Percentiles rank a stretch among this genome's conserved stretches.
Conservation (phyloP, 2,888 invertebrate species). For the Eutolmus rufibarbis region DNA sequence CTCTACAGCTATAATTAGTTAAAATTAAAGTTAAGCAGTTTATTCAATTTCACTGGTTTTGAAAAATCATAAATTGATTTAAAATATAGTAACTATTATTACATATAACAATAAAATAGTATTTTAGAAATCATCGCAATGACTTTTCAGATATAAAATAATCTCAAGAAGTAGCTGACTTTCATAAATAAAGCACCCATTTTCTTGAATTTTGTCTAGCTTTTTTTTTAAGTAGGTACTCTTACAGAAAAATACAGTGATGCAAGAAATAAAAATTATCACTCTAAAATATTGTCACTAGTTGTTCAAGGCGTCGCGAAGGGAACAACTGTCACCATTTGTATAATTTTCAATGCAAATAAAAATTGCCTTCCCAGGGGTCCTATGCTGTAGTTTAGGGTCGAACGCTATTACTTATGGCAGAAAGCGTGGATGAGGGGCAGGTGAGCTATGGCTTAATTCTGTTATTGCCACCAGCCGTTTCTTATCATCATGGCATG, state of each 20-base stretch:
- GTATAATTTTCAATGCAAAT: background rate
- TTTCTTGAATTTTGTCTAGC: too few species aligned
- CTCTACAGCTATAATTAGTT: too few species aligned
- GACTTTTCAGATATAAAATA: too few species aligned
- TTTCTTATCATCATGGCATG: background rate
- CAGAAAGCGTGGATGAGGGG: background rate
- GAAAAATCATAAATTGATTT: too few species aligned
- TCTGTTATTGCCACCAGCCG: background rate
- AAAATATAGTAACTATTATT: too few species aligned
- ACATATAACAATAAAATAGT: too few species aligned
- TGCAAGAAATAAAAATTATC: background rate
- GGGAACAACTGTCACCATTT: background rate
- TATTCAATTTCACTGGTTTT: too few species aligned
- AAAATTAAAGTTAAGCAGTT: too few species aligned
- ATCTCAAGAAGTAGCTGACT: too few species aligned
- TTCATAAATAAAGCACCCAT: background rate
- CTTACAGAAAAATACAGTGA: background rate
- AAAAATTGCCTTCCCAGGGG: background rate
- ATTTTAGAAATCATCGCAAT: too few species aligned
- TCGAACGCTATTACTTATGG: background rate
- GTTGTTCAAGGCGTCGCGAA: background rate
- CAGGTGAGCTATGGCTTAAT: background rate
- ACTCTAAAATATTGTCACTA: background rate
- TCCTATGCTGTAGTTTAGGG: background rate
- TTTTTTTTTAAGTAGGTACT: background rate